Conservation (phyloP, 2,888 invertebrate genomes). For the Agrochola circellaris region DNA sequence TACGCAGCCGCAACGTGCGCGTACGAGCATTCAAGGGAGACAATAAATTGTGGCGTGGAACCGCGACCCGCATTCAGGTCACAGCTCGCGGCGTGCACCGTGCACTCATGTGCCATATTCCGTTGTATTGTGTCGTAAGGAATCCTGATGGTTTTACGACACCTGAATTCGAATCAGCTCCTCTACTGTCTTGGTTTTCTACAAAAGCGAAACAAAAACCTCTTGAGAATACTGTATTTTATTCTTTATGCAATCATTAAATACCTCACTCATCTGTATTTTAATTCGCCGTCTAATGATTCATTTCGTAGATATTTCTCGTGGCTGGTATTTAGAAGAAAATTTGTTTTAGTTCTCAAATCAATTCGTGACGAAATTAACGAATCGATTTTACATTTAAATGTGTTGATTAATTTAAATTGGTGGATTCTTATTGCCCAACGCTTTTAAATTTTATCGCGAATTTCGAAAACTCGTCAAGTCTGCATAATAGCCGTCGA, state of each 20-base stretch:
- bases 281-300: conserved; percentile 50
- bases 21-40: conserved; percentile 75
- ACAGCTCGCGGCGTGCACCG: conserved; percentile 58
- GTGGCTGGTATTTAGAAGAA: conserved; percentile 48
- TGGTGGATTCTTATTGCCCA: conserved; percentile 53
- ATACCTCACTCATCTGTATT: conserved; percentile 36
- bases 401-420: conserved; percentile 63
- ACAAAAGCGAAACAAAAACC: conserved; percentile 13
- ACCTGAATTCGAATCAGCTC: conserved; percentile 53
- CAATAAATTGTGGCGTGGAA: conserved; percentile 84
- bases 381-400: conserved; percentile 60
- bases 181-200: background rate
- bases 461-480: conserved; percentile 52
- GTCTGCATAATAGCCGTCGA: conserved; percentile 35
- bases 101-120: conserved; percentile 65
- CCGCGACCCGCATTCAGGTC: conserved; percentile 81
- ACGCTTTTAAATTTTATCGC: conserved; percentile 55
- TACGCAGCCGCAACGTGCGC: conserved; percentile 74
- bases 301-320: conserved; percentile 49
- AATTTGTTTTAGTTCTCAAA: conserved; percentile 58
- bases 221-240: background rate
- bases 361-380: conserved; percentile 62
- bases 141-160: conserved; percentile 66
- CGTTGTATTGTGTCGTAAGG: conserved; percentile 51
- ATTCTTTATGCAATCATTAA: conserved; percentile 32